phyloP scores from a whole-genome alignment of 2,113 vertebrate species.

The Heloderma charlesbogerti region DNA sequence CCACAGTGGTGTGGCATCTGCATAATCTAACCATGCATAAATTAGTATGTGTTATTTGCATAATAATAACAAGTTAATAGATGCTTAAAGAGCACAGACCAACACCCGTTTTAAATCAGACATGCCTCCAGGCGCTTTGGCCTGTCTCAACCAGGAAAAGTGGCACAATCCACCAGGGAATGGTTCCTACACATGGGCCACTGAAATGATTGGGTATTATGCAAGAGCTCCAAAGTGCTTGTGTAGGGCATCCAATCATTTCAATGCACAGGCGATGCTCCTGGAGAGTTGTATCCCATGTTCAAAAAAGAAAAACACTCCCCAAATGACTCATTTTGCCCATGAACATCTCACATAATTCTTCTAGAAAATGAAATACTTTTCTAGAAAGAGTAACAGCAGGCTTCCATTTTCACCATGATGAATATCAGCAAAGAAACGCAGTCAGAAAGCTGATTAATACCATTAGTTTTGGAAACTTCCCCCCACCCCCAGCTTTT shows the following conservation, averaged over 20 bases:
- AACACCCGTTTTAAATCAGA: slow-evolving; percentile 98
- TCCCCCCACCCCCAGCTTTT: neutral
- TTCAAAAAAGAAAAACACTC: slow-evolving; percentile 2
- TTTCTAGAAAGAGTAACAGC: slow-evolving; percentile 49
- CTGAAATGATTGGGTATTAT: neutral
- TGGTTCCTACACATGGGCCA: slow-evolving; percentile 4
- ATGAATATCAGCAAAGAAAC: slow-evolving; percentile 46
- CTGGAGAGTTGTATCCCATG: neutral
- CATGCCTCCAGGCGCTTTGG: slow-evolving; percentile 90
- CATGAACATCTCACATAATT: slow-evolving; percentile 64
- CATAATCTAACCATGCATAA: slow-evolving; percentile 96
- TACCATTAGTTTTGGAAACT: slow-evolving; percentile 32
- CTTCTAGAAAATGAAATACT: slow-evolving; percentile 55
- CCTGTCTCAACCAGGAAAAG: slow-evolving; percentile 84
- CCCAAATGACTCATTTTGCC: slow-evolving; percentile 71
- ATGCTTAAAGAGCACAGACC: slow-evolving; percentile 97
- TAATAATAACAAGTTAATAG: slow-evolving; percentile 99
- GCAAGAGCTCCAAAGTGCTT: neutral
- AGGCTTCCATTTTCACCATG: slow-evolving; percentile 34
- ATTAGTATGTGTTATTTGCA: slow-evolving; percentile 99
- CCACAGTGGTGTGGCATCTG: slow-evolving; percentile 88
- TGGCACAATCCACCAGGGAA: slow-evolving; percentile 66
- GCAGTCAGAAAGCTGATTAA: slow-evolving; percentile 3
- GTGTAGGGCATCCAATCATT: no score
- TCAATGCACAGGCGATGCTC: neutral